Evolutionary conservation across 2,888 invertebrate species (phyloP), one percentile per base, ranked within the genome.

Genomic region (Mechanitis messenoides): DNA sequence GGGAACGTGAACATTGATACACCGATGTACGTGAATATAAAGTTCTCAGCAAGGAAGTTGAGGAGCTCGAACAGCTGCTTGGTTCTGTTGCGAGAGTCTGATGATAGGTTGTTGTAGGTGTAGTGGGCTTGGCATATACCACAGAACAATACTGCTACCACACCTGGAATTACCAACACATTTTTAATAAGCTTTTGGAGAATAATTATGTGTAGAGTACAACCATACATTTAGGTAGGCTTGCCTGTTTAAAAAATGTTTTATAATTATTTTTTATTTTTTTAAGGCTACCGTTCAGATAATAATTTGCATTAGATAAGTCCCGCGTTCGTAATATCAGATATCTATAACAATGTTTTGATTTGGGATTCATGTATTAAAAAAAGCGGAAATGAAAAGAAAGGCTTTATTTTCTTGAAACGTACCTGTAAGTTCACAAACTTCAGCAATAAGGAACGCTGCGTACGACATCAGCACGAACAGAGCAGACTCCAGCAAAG

Each of bases 41-140:
- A 99, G 87, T 98, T 98, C 81, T 99, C 99, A 0, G 98, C 97
- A 69, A 99, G 90, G 85, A 99, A 99, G 89, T 98, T 98, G 68
- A 98, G 92, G 74, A 98, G 88, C 81, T 97, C 97, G 86, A 98
- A 98, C 74, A 97, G 92, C 82, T 97, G 96, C 85, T 98, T 98
- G 42, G 97, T 98, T 69, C 97, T 91, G 69, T 92, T 92, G 70
- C 97, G 92, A 0, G 97, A 97, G 78, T 97, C 96, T 60, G 93
- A 92, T 0, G 97, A 97, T 45, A 98, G 87, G 86, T 98, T 98
- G 87, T 99, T 98, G 89, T 97, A 98, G 0, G 99, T 99, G 84
- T 99, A 99, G 87, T 99, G 99, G 31, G 99, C 99, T 88, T 99
- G 99, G 78, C 98, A 98, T 75, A 99, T 99, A 38, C 99, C 99